phyloP scores from a whole-genome alignment of 1,140 invertebrate genomes.

The Ceratina japonica region DNA sequence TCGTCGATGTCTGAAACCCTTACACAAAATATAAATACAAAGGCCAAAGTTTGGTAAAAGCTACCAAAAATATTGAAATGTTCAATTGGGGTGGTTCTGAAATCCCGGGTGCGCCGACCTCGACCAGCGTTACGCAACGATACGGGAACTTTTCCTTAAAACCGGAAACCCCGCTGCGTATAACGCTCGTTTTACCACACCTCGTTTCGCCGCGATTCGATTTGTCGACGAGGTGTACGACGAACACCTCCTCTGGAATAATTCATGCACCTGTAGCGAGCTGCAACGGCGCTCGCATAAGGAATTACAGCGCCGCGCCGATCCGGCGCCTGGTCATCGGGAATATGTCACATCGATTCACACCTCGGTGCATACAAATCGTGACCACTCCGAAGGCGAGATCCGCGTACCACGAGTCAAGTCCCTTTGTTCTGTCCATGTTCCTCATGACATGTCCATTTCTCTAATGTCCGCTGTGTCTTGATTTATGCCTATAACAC shows the following conservation, averaged over 20 bases:
- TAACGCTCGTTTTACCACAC: not conserved
- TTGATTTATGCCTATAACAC: too few species aligned
- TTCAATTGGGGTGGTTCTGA: not conserved
- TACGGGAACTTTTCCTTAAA: conserved; percentile 16
- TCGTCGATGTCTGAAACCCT: too few species aligned
- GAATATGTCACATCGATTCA: conserved; percentile 64
- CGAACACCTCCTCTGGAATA: conserved; percentile 54
- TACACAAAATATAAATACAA: too few species aligned
- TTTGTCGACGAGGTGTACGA: conserved; percentile 19
- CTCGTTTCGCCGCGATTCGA: conserved; percentile 36
- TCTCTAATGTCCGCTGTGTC: not conserved
- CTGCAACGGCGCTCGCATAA: conserved; percentile 58
- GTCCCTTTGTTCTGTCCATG: not conserved
- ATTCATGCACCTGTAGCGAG: conserved; percentile 57
- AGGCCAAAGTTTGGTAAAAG: too few species aligned
- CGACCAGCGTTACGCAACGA: not conserved
- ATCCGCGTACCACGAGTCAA: not conserved
- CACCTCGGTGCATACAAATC: conserved; percentile 67
- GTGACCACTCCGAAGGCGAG: not conserved
- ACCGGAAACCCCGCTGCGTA: not conserved
- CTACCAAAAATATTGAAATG: not conserved
- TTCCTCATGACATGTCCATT: not conserved
- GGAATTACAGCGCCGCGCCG: conserved; percentile 63
- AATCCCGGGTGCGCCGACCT: not conserved
- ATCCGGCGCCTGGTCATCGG: conserved; percentile 66